These are phyloP conservation scores for Tonatia bakeri DNA, from an alignment of 2,113 vertebrate genomes.

Conservation along the genomic window DNA sequence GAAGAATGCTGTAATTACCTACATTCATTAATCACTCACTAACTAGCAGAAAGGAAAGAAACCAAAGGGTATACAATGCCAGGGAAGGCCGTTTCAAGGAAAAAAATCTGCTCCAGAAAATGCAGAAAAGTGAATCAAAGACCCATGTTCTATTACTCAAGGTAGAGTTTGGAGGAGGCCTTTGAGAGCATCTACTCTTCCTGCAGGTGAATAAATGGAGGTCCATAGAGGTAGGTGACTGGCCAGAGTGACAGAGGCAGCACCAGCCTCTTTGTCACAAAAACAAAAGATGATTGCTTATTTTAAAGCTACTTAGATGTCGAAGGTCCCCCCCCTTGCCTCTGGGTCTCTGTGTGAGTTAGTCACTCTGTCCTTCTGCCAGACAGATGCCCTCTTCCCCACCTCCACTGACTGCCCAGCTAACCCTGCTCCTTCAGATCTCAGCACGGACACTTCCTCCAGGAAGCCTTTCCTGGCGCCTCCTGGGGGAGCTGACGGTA, in stretches of 20 bases:
- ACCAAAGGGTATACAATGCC: neutral
- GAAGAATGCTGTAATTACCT: neutral
- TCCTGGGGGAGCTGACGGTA: neutral
- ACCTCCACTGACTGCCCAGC: neutral
- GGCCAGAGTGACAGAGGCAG: neutral
- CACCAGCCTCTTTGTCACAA: neutral
- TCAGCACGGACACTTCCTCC: neutral
- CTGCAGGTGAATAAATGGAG: neutral
- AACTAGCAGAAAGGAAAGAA: neutral
- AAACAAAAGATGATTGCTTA: neutral
- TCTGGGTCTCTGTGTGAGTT: neutral
- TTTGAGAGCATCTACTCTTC: neutral
- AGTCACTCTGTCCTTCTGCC: neutral
- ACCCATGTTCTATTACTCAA: neutral
- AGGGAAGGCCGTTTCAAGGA: neutral
- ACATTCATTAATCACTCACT: neutral
- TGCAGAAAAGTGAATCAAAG: neutral
- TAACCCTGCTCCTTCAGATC: neutral
- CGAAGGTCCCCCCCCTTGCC: neutral
- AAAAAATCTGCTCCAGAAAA: neutral
- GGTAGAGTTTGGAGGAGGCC: neutral
- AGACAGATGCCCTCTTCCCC: fast-evolving
- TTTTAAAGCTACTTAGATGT: neutral
- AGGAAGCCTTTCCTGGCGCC: neutral
- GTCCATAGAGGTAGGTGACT: neutral